Evolutionary conservation across 1,140 invertebrate genomes (phyloP).

Genomic region (Theocolax elegans): DNA sequence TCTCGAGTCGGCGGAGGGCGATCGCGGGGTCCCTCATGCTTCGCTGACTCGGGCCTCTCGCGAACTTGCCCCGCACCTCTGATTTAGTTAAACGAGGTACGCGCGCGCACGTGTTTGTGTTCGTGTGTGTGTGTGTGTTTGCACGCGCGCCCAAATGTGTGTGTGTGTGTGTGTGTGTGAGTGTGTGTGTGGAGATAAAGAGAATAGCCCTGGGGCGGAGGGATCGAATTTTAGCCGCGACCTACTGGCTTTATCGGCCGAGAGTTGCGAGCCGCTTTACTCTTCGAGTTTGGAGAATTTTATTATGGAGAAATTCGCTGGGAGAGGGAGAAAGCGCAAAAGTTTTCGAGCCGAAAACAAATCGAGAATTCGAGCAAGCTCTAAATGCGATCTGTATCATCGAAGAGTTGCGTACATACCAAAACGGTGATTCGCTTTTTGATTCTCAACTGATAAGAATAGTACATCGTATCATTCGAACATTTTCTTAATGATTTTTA

Average conservation of each 20-base stretch:
- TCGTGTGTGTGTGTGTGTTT: too few relatives aligned
- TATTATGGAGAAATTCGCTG: background rate
- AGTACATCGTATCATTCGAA: too few relatives aligned
- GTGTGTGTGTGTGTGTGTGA: background rate
- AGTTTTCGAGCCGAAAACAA: background rate
- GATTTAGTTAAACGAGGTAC: constrained; percentile 35
- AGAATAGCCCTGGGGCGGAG: background rate
- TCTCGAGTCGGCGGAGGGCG: constrained; percentile 42
- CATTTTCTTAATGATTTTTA: too few relatives aligned
- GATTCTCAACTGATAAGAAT: too few relatives aligned
- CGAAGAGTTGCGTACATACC: too few relatives aligned
- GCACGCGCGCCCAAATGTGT: too few relatives aligned
- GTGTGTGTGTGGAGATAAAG: background rate
- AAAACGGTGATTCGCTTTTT: too few relatives aligned
- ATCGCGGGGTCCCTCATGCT: constrained; percentile 11
- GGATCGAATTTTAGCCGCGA: constrained; percentile 15
- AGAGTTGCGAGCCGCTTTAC: background rate
- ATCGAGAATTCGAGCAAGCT: background rate
- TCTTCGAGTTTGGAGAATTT: constrained; percentile 2
- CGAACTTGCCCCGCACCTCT: constrained; percentile 39
- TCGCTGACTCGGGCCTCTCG: constrained; percentile 40
- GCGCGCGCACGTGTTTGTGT: too few relatives aligned
- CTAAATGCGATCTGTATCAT: too few relatives aligned
- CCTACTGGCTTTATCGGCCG: background rate
- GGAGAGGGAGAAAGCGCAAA: background rate